Conservation (phyloP, 2,797 vertebrate genomes). For the Choloepus didactylus region DNA sequence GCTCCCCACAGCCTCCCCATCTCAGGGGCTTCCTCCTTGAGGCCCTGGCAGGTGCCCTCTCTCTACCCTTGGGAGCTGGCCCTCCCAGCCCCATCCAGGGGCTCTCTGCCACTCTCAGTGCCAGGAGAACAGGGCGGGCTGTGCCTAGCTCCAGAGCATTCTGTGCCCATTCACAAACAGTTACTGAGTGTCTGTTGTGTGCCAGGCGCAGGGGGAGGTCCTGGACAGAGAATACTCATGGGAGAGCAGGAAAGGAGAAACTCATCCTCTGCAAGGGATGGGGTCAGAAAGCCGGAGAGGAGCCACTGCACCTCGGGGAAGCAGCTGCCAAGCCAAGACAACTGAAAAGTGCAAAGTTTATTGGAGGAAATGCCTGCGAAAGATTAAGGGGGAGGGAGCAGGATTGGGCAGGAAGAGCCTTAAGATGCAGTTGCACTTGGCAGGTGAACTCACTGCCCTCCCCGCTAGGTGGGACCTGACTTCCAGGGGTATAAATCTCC, state of each 20-base stretch:
- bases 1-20: not conserved
- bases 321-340: not conserved
- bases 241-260: not conserved
- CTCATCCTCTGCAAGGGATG: not conserved
- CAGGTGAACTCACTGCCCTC: too few relatives aligned
- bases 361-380: not conserved
- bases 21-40: not conserved
- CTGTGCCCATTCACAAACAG: slow-evolving; percentile 64
- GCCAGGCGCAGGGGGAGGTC: slow-evolving; percentile 40
- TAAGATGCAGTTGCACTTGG: not conserved
- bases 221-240: not conserved
- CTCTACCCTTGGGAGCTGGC: not conserved
- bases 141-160: slow-evolving; percentile 61
- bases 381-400: not conserved
- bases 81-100: not conserved
- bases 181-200: slow-evolving; percentile 41
- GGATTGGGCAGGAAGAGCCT: not conserved
- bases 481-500: too few relatives aligned
- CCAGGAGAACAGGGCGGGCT: not conserved
- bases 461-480: too few relatives aligned
- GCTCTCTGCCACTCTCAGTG: not conserved
- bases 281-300: not conserved
- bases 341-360: slow-evolving; percentile 17
- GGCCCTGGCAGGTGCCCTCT: too few relatives aligned
- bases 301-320: not conserved